Conservation (phyloP, 2,113 vertebrate genomes). For the Hylia prasina region DNA sequence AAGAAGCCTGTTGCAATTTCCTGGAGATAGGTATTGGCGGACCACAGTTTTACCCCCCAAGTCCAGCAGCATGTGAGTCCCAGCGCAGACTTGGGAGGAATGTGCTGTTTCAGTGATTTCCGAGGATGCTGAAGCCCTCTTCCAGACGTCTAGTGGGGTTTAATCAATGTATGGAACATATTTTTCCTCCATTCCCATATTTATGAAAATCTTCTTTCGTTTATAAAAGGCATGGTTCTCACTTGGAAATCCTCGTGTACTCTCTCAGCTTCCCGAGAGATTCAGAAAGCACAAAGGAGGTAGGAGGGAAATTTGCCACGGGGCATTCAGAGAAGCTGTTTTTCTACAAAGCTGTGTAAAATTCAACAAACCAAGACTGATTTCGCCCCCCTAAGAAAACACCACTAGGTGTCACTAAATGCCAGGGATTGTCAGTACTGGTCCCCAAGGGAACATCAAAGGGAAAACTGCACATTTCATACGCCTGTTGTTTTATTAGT, state of each 20-base stretch:
- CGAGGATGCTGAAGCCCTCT: rapidly evolving
- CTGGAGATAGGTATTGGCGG: rapidly evolving
- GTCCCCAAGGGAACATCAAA: rapidly evolving
- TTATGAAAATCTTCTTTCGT: neutral
- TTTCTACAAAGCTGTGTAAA: rapidly evolving
- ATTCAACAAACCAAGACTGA: rapidly evolving
- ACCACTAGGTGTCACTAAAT: slow-evolving; percentile 43
- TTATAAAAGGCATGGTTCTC: neutral
- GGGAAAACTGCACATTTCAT: rapidly evolving
- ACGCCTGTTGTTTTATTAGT: rapidly evolving
- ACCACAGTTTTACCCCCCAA: rapidly evolving
- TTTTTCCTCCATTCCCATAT: neutral
- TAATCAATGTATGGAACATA: too few species aligned
- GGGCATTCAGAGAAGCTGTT: neutral
- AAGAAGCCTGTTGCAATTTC: neutral
- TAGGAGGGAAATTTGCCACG: neutral
- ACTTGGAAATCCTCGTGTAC: too few species aligned
- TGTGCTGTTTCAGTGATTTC: neutral
- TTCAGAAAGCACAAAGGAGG: neutral
- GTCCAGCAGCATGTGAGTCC: too few species aligned
- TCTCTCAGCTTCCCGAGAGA: rapidly evolving
- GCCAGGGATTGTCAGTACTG: neutral
- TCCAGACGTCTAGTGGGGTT: neutral
- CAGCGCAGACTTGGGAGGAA: neutral
- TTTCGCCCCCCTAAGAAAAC: neutral